Evolutionary conservation across 2,888 invertebrate genomes (phyloP), one percentile per base, ranked within the genome.

Genomic region (Heliconius sara): DNA sequence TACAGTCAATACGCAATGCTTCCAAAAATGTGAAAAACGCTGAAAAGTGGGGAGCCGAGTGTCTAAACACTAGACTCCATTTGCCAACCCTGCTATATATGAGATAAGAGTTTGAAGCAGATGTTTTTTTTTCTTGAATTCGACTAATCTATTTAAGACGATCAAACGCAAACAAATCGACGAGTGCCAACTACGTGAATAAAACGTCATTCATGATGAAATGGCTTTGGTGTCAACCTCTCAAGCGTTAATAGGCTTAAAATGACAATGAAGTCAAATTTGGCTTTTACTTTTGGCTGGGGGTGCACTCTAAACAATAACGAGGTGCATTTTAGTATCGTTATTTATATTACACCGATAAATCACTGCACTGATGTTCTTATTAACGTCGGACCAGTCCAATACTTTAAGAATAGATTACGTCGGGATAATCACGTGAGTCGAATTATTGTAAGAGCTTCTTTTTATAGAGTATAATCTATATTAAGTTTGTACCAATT

Each of bases 191-290:
- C 60, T 72, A 68, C 34, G 67, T 76, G 68, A 43, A 47, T 27
- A 25, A 78, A 81, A 83, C 86, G 86, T 87, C 86, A 84, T 77
- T 77, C 80, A 86, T 88, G 89, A 89, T 84, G 84, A 86, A 88
- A 86, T 84, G 86, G 83, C 86, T 89, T 88, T 88, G 87, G 87
- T 89, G 89, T 85, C 86, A 75, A 84, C 82, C 77, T 84, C 78
- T 84, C 82, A 81, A 83, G 84, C 84, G 84, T 85, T 85, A 86
- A 88, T 87, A 89, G 88, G 85, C 82, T 87, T 87, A 88, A 86
- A 87, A 89, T 88, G 85, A 89, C 89, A 89, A 89, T 89, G 86
- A 86, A 86, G 84, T 85, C 83, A 79, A 83, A 88, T 84, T 90
- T 91, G 90, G 91, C 91, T 90, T 27, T 27, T 27, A 27, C 27